A percentile compares a stretch with the other conserved stretches of the same genome.
phyloP scores from a whole-genome alignment of 2,113 vertebrate species.

The Chitala chitala region DNA sequence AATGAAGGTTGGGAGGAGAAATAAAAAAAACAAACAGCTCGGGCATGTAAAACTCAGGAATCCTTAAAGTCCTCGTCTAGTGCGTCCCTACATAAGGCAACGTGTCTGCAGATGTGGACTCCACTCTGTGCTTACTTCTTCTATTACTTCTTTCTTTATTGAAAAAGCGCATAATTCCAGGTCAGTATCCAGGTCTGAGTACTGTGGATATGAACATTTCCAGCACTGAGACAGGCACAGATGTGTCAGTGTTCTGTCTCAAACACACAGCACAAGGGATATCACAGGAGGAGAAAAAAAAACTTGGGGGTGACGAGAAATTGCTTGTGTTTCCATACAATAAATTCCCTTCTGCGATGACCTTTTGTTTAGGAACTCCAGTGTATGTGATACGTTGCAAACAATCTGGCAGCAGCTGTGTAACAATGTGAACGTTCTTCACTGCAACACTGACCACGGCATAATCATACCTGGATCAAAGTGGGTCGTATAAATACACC shows the following conservation, averaged over 20 bases:
- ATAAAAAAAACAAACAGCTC: not conserved
- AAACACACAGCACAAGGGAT: not conserved
- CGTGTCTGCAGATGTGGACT: not conserved
- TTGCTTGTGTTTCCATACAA: not conserved
- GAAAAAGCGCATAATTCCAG: not conserved
- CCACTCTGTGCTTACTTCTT: not conserved
- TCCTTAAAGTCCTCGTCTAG: not conserved
- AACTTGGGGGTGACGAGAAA: too few relatives aligned
- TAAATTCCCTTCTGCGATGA: not conserved
- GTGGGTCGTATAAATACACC: too few relatives aligned
- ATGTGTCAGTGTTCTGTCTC: not conserved
- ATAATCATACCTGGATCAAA: too few relatives aligned
- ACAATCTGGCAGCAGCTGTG: not conserved
- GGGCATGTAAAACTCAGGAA: not conserved
- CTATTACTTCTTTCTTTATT: not conserved
- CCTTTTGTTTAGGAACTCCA: not conserved
- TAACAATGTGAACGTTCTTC: not conserved
- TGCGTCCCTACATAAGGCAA: not conserved
- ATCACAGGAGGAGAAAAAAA: too few relatives aligned
- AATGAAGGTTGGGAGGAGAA: not conserved
- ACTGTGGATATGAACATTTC: not conserved
- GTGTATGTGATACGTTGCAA: too few relatives aligned
- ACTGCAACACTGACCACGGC: not conserved
- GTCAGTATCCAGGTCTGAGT: not conserved
- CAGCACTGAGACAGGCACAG: not conserved